Evolutionary conservation across 1,140 invertebrate species (phyloP), one percentile per base, ranked within the genome.

Genomic region (Brachionus angularis): DNA sequence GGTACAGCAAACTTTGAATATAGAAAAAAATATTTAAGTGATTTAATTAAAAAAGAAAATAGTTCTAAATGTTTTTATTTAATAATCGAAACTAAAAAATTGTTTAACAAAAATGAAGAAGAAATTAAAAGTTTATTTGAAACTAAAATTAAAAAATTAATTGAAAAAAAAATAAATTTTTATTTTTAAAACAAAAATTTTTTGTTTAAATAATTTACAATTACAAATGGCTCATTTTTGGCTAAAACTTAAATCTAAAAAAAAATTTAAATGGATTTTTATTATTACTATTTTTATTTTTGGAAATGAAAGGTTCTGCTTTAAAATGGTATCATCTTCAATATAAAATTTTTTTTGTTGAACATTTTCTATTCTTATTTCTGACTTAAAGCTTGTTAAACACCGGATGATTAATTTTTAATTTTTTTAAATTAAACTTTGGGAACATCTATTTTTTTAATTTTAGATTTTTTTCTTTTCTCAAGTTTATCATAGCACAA

Each of bases 401-500:
- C 39, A 42, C 39, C n/a, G 29, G 29, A 21, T 53, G 5, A 12
- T 21, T 31, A n/a, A n/a, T n/a, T n/a, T n/a, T n/a, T n/a, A n/a
- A n/a, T 3, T 53, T 10, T 55, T 55, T 5, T 5, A 25, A n/a
- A 3, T 33, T 23, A 58, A 39, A 34, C 53, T 39, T 42, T 58
- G 2, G 34, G 25, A 7, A 16, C 36, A 25, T 42, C 33, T 5
- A 25, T 25, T 23, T 58, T 58, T 23, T 29, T 4, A 8, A 33
- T 31, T 5, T 55, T 29, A 4, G 21, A 10, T 67, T 67, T 67
- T 16, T 50, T 46, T 21, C 14, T 52, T 12, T 67, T 49, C 29
- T 67, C 62, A 33, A 50, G 16, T 25, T 50, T 46, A 27, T 46
- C 47, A 23, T 67, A 67, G 10, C 42, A 47, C 16, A 67, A 50